Evolutionary conservation across 1,140 invertebrate genomes (phyloP).

Genomic region (Temnothorax longispinosus): DNA sequence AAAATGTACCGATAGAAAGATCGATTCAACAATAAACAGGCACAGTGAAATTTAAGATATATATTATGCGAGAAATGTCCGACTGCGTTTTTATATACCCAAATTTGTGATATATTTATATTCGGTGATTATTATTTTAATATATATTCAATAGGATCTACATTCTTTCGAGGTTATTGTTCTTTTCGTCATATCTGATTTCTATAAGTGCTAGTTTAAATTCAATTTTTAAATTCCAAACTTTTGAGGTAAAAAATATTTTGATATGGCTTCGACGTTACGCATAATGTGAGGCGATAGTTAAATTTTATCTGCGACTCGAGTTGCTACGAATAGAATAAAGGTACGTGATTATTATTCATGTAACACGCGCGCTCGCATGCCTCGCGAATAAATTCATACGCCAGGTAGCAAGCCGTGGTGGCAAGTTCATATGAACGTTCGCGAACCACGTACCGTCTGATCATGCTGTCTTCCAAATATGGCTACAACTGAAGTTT

Average conservation of each 20-base stretch:
- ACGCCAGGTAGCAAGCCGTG: background rate
- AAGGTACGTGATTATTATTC: conserved; percentile 26
- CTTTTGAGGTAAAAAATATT: background rate
- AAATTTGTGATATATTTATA: background rate
- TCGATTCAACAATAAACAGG: background rate
- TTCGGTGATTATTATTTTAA: background rate
- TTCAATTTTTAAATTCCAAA: background rate
- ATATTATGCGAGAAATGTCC: background rate
- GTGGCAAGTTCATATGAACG: conserved; percentile 29
- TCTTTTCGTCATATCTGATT: background rate
- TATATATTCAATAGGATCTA: background rate
- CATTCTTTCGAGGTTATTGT: background rate
- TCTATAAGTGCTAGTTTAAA: background rate
- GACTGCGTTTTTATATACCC: background rate
- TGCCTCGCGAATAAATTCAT: conserved; percentile 47
- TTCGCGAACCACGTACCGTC: background rate
- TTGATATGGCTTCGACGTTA: background rate
- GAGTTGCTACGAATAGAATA: background rate
- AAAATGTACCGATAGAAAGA: conserved; percentile 4
- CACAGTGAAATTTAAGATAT: background rate
- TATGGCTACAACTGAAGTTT: conserved; percentile 42
- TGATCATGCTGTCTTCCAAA: conserved; percentile 42
- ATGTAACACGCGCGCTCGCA: background rate
- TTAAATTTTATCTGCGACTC: conserved; percentile 26
- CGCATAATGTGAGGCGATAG: background rate